Conservation (phyloP, 2,888 invertebrate genomes). For the Habrosyne pyritoides region DNA sequence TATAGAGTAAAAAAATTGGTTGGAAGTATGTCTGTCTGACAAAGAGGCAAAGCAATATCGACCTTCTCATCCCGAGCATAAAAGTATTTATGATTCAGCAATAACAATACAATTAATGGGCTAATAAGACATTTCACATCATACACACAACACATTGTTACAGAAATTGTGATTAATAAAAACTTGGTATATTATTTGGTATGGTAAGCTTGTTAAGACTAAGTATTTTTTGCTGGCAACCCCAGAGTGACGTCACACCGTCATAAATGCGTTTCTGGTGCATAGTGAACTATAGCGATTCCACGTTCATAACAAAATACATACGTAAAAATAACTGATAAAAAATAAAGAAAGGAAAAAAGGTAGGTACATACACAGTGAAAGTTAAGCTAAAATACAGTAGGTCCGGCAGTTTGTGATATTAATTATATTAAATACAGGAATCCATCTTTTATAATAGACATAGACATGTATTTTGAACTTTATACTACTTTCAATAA, state of each 20-base stretch:
- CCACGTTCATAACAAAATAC: slow-evolving; percentile 31
- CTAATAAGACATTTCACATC: too few relatives aligned
- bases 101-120: too few relatives aligned
- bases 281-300: slow-evolving; percentile 30
- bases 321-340: slow-evolving; percentile 42
- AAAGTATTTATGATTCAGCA: too few relatives aligned
- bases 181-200: neutral
- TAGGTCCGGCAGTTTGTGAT: slow-evolving; percentile 31
- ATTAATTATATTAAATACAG: slow-evolving; percentile 40
- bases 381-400: slow-evolving; percentile 31
- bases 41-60: too few relatives aligned
- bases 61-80: too few relatives aligned
- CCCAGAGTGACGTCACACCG: slow-evolving; percentile 39
- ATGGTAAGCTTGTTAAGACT: neutral
- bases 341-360: slow-evolving; percentile 34
- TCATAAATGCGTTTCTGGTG: slow-evolving; percentile 57
- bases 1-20: too few relatives aligned
- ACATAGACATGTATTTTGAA: slow-evolving; percentile 29
- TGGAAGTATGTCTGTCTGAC: too few relatives aligned
- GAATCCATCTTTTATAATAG: slow-evolving; percentile 29
- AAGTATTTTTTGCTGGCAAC: slow-evolving; percentile 7
- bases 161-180: neutral
- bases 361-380: slow-evolving; percentile 39
- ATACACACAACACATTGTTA: too few relatives aligned
- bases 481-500: slow-evolving; percentile 11